Percentiles rank a stretch among this genome's conserved stretches.
Evolutionary conservation across 2,797 vertebrate genomes (phyloP).

Genomic region (Xenopus petersii): DNA sequence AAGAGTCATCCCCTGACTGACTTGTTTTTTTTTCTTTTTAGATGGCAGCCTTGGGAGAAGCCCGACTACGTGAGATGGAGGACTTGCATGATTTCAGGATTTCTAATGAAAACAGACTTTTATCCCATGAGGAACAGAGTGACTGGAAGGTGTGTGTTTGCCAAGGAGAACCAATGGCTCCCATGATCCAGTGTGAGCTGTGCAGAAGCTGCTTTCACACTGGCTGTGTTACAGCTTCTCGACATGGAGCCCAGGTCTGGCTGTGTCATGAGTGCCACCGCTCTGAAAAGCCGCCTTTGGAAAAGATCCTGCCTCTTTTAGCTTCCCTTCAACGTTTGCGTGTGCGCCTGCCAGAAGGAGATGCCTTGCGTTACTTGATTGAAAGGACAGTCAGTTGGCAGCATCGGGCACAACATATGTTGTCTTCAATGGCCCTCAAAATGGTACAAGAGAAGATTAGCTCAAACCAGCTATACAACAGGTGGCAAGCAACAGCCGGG

Average conservation of each 20-base stretch:
- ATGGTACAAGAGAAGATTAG: slow-evolving; percentile 68
- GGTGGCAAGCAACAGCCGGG: slow-evolving; percentile 61
- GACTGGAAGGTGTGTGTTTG: slow-evolving; percentile 83
- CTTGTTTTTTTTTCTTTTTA: slow-evolving; percentile 49
- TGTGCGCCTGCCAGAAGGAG: slow-evolving; percentile 90
- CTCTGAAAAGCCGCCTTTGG: slow-evolving; percentile 88
- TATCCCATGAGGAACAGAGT: slow-evolving; percentile 66
- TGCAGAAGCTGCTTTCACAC: slow-evolving; percentile 89
- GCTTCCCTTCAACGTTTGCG: slow-evolving; percentile 91
- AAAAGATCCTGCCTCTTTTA: slow-evolving; percentile 86
- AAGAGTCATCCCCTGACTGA: too few relatives aligned
- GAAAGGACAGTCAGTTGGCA: slow-evolving; percentile 97
- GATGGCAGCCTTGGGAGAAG: slow-evolving; percentile 87
- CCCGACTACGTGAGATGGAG: slow-evolving; percentile 87
- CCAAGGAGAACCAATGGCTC: slow-evolving; percentile 79
- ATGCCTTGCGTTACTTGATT: slow-evolving; percentile 91
- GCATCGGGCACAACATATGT: slow-evolving; percentile 86
- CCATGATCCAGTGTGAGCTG: slow-evolving; percentile 93
- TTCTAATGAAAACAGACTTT: slow-evolving; percentile 80
- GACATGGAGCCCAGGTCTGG: slow-evolving; percentile 75
- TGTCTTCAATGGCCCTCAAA: slow-evolving; percentile 76
- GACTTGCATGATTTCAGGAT: slow-evolving; percentile 76
- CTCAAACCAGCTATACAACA: slow-evolving; percentile 64
- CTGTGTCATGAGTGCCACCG: slow-evolving; percentile 87
- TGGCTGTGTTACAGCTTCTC: slow-evolving; percentile 67